Evolutionary conservation across 2,113 vertebrate species (phyloP).

Genomic region (Callithrix jacchus): DNA sequence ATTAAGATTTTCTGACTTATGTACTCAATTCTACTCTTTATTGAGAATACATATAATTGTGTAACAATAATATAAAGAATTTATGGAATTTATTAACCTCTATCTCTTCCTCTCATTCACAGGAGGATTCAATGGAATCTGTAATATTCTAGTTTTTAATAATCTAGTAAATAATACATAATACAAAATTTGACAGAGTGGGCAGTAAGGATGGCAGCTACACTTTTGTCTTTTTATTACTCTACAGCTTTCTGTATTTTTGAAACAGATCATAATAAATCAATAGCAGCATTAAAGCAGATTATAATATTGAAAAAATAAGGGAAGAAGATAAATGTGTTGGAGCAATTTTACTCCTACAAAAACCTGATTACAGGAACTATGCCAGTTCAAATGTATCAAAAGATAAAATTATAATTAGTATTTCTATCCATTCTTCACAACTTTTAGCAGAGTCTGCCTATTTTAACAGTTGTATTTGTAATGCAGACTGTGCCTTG

Average conservation of each 20-base stretch:
- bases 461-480: constrained; percentile 66
- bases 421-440: not conserved
- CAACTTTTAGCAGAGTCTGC: constrained; percentile 37
- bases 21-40: not conserved
- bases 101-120: not conserved
- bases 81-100: not conserved
- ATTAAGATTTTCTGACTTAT: not conserved
- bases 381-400: not conserved
- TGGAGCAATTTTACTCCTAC: not conserved
- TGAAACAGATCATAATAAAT: not conserved
- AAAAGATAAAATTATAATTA: constrained; percentile 43
- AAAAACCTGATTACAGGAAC: not conserved
- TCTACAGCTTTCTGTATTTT: not conserved
- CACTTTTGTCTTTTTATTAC: not conserved
- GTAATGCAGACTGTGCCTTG: constrained; percentile 59
- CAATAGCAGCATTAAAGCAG: not conserved
- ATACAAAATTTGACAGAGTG: not conserved
- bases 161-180: not conserved
- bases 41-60: not conserved
- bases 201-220: not conserved
- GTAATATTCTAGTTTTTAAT: not conserved
- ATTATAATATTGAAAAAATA: not conserved
- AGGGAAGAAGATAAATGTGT: not conserved
- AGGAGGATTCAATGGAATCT: not conserved
- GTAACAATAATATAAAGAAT: not conserved